Conservation (phyloP, 2,797 vertebrate species). For the Macropodus opercularis region DNA sequence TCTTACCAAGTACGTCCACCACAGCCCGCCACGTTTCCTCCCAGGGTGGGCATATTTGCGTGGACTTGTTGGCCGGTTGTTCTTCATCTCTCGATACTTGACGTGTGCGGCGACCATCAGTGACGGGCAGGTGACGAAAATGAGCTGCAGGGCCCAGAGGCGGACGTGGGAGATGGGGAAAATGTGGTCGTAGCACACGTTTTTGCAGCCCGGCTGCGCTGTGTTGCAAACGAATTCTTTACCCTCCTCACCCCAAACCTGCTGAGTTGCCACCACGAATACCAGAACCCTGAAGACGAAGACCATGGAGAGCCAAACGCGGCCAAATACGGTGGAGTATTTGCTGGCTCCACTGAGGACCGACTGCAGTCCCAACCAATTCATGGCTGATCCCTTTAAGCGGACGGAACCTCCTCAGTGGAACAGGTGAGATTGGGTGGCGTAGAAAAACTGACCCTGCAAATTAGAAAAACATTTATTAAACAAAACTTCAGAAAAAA, state of each 20-base stretch:
- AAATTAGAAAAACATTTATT: too few relatives aligned
- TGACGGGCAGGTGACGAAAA: slow-evolving; percentile 95
- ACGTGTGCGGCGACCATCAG: slow-evolving; percentile 92
- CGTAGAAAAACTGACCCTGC: too few relatives aligned
- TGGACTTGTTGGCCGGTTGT: slow-evolving; percentile 66
- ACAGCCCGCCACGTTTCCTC: slow-evolving; percentile 90
- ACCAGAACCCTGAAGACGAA: slow-evolving; percentile 93
- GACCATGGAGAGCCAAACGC: slow-evolving; percentile 92
- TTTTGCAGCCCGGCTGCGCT: slow-evolving; percentile 88
- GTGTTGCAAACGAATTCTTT: slow-evolving; percentile 95
- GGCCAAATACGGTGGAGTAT: slow-evolving; percentile 92
- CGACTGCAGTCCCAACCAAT: slow-evolving; percentile 85
- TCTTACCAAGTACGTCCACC: slow-evolving; percentile 92
- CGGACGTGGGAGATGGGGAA: slow-evolving; percentile 97
- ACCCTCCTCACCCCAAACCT: slow-evolving; percentile 88
- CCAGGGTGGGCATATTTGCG: slow-evolving; percentile 81
- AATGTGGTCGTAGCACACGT: slow-evolving; percentile 88
- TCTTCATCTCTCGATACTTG: slow-evolving; percentile 86
- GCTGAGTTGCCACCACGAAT: slow-evolving; percentile 89
- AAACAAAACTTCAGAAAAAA: too few relatives aligned
- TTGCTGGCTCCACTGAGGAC: slow-evolving; percentile 89
- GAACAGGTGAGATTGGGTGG: not conserved
- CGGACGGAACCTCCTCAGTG: too few relatives aligned
- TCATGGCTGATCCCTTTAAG: slow-evolving; percentile 78
- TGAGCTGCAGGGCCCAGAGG: slow-evolving; percentile 98